Conservation (phyloP, 2,888 invertebrate species). For the Dasypogon diadema region DNA sequence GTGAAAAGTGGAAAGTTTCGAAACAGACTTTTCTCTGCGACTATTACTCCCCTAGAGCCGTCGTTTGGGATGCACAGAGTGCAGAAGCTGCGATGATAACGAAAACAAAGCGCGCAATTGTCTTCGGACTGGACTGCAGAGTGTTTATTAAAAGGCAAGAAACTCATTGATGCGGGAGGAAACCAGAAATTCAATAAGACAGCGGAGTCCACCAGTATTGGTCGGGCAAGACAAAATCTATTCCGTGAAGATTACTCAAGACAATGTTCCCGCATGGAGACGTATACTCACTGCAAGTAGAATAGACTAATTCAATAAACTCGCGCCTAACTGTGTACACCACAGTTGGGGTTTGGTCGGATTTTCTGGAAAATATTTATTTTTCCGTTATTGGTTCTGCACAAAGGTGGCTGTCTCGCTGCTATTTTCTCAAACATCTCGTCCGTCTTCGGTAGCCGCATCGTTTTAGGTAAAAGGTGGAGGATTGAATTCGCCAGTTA, state of each 20-base stretch:
- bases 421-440: constrained; percentile 16
- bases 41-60: constrained; percentile 20
- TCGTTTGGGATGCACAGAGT: background rate
- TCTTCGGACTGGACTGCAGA: constrained; percentile 10
- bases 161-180: constrained; percentile 49
- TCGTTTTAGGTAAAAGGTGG: constrained; percentile 22
- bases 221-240: constrained; percentile 26
- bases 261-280: constrained; percentile 51
- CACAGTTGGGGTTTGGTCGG: constrained; percentile 36
- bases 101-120: constrained; percentile 48
- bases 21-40: constrained; percentile 27
- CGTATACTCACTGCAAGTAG: constrained; percentile 6
- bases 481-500: constrained; percentile 5
- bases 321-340: constrained; percentile 40
- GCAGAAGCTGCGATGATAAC: constrained; percentile 48
- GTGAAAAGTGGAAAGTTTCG: constrained; percentile 44
- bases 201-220: constrained; percentile 1
- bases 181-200: constrained; percentile 11
- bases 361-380: constrained; percentile 42
- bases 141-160: constrained; percentile 51
- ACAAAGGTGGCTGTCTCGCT: background rate
- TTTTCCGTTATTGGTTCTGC: constrained; percentile 42
- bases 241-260: constrained; percentile 44
- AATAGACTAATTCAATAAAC: constrained; percentile 47
- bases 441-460: constrained; percentile 14